Conservation (phyloP, 2,113 vertebrate species). For the Prunella fulvescens region DNA sequence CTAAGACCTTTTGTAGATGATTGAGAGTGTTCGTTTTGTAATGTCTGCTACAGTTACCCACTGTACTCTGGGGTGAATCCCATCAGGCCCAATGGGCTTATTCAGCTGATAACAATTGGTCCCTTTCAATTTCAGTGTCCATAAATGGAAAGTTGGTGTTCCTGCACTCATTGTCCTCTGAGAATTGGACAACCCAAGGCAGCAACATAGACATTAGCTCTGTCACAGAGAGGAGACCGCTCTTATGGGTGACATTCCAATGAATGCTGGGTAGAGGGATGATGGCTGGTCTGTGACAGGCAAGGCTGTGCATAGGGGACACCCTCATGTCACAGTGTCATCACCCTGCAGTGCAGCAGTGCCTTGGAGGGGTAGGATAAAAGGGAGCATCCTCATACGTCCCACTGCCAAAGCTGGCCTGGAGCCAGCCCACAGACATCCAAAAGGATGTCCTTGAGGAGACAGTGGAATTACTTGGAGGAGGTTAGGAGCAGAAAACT, state of each 20-base stretch:
- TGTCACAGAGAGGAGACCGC: too few species aligned
- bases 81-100: background rate
- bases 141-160: background rate
- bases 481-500: background rate
- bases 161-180: background rate
- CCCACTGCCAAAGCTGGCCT: background rate
- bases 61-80: background rate
- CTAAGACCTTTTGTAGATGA: background rate
- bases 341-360: background rate
- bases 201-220: background rate
- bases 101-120: background rate
- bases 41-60: background rate
- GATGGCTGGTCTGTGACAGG: background rate
- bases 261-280: fast-evolving
- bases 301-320: background rate
- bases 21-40: background rate
- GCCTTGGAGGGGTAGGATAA: background rate
- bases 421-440: too few species aligned
- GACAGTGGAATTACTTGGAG: background rate
- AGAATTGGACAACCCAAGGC: background rate
- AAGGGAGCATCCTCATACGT: background rate
- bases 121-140: background rate
- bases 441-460: background rate
- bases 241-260: background rate
- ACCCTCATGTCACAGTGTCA: background rate